Evolutionary conservation across 2,113 vertebrate genomes (phyloP), one percentile per base, ranked within the genome.

Genomic region (Dissostichus mawsoni): DNA sequence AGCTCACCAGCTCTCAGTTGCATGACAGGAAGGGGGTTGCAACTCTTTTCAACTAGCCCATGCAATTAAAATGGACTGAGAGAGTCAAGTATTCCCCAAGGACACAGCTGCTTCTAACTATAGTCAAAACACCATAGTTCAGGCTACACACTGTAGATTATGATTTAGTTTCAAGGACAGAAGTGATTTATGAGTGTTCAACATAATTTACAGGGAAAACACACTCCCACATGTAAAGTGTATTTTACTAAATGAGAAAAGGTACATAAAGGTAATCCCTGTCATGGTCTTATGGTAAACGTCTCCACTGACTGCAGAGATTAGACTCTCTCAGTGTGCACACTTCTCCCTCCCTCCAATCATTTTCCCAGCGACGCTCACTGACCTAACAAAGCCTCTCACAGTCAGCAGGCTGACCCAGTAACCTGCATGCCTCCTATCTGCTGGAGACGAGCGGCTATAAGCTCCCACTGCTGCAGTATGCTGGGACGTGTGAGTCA

Each of bases 361-460:
- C 48, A 64, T 67, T 70, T 82, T 59, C 76, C 71, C 88, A 84
- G 82, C 47, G 4, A 63, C 9, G 16, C 82, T 85, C 59, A n/a
- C 79, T 88, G 88, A 90, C 76, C 83, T 81, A 87, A 90, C 91
- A 90, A 91, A 90, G 88, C 92, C 86, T 84, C 83, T 83, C 88
- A 84, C 89, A 92, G 89, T 80, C 81, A 84, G 86, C 83, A 81
- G 88, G 61, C 86, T 94, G 92, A 93, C 92, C 92, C 90, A 93
- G 86, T 93, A 90, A 93, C 94, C 91, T 89, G 88, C 74, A 85
- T 74, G 88, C 63, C 82, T 89, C 72, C 72, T 67, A 78, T 90
- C 80, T 86, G 83, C 81, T 58, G 69, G 70, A 83, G 66, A 81
- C 56, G 12, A 57, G 59, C 59, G 10, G 72, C 78, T 50, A 41